phyloP scores from a whole-genome alignment of 2,888 invertebrate species.

The Apocheima hispidaria region DNA sequence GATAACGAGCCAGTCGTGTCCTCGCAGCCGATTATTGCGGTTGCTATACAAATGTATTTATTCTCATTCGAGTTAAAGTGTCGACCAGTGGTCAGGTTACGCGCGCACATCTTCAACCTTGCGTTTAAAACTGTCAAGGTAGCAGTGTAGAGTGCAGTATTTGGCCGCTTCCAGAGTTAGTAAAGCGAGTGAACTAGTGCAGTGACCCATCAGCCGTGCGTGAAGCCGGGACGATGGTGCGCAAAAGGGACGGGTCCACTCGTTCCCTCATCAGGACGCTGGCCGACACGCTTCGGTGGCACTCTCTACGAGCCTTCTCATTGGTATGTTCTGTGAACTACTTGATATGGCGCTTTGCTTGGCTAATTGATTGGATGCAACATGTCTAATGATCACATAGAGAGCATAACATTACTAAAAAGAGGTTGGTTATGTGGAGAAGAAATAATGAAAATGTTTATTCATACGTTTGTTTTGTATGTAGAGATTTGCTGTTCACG shows the following conservation, averaged over 20 bases:
- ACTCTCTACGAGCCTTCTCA: constrained; percentile 70
- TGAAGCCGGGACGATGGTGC: constrained; percentile 82
- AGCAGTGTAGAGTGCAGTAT: constrained; percentile 54
- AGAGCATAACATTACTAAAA: background rate
- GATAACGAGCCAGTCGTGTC: constrained; percentile 83
- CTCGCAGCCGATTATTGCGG: constrained; percentile 83
- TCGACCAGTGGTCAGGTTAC: constrained; percentile 52
- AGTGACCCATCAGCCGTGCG: constrained; percentile 81
- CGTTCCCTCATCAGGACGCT: constrained; percentile 78
- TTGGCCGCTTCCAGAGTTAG: constrained; percentile 51
- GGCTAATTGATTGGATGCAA: constrained; percentile 12
- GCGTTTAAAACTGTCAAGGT: constrained; percentile 68
- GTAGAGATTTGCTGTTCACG: background rate
- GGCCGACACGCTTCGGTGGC: constrained; percentile 80
- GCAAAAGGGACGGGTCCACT: constrained; percentile 78
- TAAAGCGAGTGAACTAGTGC: constrained; percentile 63
- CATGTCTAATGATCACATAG: background rate
- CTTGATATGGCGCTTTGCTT: constrained; percentile 45
- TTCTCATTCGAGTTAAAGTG: constrained; percentile 56
- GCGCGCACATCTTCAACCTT: constrained; percentile 55
- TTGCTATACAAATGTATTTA: constrained; percentile 69
- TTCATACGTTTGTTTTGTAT: background rate
- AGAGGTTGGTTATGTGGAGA: background rate
- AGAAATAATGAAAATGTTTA: background rate
- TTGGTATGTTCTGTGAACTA: constrained; percentile 68